Percentiles rank a stretch among this genome's conserved stretches.
Conservation (phyloP, 2,797 vertebrate genomes). For the Chloroceryle amazona region DNA sequence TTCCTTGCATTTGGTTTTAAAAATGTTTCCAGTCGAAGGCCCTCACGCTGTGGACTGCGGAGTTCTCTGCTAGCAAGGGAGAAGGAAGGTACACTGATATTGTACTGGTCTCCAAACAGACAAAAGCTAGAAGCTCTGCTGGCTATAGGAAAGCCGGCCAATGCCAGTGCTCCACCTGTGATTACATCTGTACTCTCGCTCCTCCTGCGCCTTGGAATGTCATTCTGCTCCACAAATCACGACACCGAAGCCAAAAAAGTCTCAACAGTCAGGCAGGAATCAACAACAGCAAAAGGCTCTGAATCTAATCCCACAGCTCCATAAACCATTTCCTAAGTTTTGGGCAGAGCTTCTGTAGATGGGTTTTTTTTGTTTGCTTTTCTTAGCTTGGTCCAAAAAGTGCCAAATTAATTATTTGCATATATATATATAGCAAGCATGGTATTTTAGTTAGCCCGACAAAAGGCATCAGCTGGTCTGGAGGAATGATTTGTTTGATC, state of each 20-base stretch:
- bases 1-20: background rate
- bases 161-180: background rate
- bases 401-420: slow-evolving; percentile 16
- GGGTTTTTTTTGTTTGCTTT: background rate
- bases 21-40: background rate
- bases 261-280: background rate
- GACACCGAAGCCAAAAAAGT: background rate
- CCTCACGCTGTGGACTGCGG: background rate
- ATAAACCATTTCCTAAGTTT: background rate
- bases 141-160: background rate
- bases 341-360: background rate
- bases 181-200: background rate
- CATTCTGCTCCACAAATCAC: background rate
- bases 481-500: background rate
- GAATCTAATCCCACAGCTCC: background rate
- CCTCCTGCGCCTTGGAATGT: background rate
- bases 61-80: background rate
- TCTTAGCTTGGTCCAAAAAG: slow-evolving; percentile 1
- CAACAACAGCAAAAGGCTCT: background rate
- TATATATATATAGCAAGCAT: background rate
- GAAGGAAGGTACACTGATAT: background rate
- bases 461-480: slow-evolving; percentile 32
- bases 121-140: background rate
- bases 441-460: slow-evolving; percentile 9
- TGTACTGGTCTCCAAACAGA: background rate